phyloP scores from a whole-genome alignment of 1,140 invertebrate genomes.

The Rhynchophorus ferrugineus region DNA sequence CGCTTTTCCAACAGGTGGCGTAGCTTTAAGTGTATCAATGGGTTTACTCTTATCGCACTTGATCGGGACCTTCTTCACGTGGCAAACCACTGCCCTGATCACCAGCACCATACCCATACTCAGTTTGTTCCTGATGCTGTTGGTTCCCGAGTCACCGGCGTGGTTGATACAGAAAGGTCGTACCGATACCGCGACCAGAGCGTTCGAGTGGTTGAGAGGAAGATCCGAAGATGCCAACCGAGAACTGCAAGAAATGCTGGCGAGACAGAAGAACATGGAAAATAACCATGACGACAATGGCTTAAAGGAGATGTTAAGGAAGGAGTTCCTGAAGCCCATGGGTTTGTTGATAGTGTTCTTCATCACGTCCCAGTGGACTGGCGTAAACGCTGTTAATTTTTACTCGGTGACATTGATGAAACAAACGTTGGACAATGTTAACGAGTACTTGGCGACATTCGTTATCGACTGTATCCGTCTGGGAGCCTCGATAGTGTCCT shows the following conservation, averaged over 20 bases:
- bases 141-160: constrained; percentile 63
- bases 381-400: constrained; percentile 63
- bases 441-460: constrained; percentile 55
- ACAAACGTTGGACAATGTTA: constrained; percentile 43
- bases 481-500: constrained; percentile 49
- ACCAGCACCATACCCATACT: constrained; percentile 46
- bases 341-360: constrained; percentile 53
- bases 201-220: constrained; percentile 46
- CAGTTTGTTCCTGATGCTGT: constrained; percentile 41
- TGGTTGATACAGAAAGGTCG: constrained; percentile 55
- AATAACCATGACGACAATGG: constrained; percentile 4
- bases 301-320: constrained; percentile 29
- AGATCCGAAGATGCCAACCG: constrained; percentile 41
- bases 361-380: constrained; percentile 54
- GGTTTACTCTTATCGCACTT: constrained; percentile 50
- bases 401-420: constrained; percentile 60
- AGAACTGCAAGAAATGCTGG: constrained; percentile 45
- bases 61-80: constrained; percentile 52
- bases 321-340: constrained; percentile 50
- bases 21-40: constrained; percentile 45
- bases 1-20: too few species aligned
- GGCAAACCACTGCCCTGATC: constrained; percentile 50
- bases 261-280: constrained; percentile 32
- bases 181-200: constrained; percentile 43
- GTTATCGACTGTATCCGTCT: constrained; percentile 62